phyloP scores from a whole-genome alignment of 2,113 vertebrate species.

The Pterophyllum scalare region DNA sequence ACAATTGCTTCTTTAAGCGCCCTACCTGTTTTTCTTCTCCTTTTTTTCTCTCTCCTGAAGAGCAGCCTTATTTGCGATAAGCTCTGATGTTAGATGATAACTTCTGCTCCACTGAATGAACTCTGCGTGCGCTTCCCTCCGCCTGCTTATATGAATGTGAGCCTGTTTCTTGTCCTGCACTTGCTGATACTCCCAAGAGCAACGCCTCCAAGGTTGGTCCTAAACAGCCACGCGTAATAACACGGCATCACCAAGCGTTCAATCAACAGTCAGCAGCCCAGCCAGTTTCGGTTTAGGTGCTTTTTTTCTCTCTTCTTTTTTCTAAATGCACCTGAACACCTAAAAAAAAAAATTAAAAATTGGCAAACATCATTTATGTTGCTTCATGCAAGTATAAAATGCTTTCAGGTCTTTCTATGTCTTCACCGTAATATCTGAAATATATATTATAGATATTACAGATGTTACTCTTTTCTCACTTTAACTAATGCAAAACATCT shows the following conservation, averaged over 20 bases:
- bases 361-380: neutral
- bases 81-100: neutral
- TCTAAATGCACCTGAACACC: neutral
- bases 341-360: too few relatives aligned
- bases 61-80: neutral
- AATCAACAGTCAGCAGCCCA: neutral
- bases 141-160: slow-evolving; percentile 35
- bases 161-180: slow-evolving; percentile 50
- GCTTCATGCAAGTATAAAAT: neutral
- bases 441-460: neutral
- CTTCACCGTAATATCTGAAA: neutral
- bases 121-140: slow-evolving; percentile 11
- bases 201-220: slow-evolving; percentile 71
- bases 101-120: slow-evolving; percentile 1
- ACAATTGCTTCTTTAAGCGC: neutral
- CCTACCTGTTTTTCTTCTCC: slow-evolving; percentile 37
- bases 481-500: neutral
- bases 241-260: slow-evolving; percentile 42
- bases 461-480: neutral
- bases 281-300: slow-evolving; percentile 33
- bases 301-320: neutral
- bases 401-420: neutral
- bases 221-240: slow-evolving; percentile 13
- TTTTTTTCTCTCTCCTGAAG: neutral
- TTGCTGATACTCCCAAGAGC: slow-evolving; percentile 62